A percentile compares a stretch with the other conserved stretches of the same genome.
These are phyloP conservation scores for Ctena decussata DNA, from an alignment of 2,888 invertebrate species.

Conservation along the genomic window DNA sequence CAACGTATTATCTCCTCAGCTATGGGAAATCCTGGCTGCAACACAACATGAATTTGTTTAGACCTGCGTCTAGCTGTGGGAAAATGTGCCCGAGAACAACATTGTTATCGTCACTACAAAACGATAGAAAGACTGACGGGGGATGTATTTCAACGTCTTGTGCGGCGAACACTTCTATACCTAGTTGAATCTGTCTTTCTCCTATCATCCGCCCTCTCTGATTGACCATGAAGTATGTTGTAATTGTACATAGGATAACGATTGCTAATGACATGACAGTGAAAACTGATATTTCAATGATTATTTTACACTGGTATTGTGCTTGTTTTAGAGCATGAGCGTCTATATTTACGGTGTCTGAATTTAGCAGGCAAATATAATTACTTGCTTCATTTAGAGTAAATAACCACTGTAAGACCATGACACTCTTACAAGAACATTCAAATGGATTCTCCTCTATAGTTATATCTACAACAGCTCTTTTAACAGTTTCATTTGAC, in stretches of 20 bases:
- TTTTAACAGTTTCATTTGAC: not conserved
- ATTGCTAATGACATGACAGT: not conserved
- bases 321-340: not conserved
- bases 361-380: not conserved
- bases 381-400: not conserved
- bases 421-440: not conserved
- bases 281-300: not conserved
- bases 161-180: not conserved
- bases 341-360: not conserved
- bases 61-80: not conserved
- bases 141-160: not conserved
- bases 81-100: not conserved
- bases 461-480: not conserved
- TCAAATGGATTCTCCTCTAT: not conserved
- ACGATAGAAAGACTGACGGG: not conserved
- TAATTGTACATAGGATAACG: not conserved
- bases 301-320: not conserved
- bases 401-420: not conserved
- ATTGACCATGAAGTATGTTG: not conserved
- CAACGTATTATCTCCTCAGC: not conserved
- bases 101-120: not conserved
- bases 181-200: not conserved
- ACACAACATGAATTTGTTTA: not conserved
- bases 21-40: not conserved
- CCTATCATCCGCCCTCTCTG: not conserved